A percentile compares a stretch with the other conserved stretches of the same genome.
Conservation (phyloP, 1,140 invertebrate species). For the Macrocentrus cingulum region DNA sequence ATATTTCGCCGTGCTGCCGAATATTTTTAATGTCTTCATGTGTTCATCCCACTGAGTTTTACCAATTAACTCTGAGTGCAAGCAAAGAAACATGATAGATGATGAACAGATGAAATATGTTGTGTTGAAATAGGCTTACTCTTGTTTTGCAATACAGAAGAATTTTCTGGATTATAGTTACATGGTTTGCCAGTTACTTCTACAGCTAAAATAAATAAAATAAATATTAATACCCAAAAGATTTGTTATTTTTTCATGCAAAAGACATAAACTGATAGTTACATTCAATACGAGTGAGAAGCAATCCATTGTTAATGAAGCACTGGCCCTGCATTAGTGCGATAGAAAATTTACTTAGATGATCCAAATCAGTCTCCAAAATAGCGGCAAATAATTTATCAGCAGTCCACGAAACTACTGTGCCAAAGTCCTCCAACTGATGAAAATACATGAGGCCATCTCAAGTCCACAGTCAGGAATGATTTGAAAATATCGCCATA, state of each 20-base stretch:
- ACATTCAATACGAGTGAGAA: conserved; percentile 68
- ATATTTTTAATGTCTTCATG: conserved; percentile 47
- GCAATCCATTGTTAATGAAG: conserved; percentile 67
- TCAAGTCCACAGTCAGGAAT: not conserved
- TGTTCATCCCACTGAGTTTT: conserved; percentile 51
- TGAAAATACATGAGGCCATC: conserved; percentile 1
- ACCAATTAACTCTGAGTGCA: conserved; percentile 39
- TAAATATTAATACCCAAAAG: conserved; percentile 62
- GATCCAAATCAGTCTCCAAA: conserved; percentile 66
- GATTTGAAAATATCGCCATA: conserved; percentile 25
- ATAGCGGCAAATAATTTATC: conserved; percentile 64
- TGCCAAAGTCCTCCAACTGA: conserved; percentile 69
- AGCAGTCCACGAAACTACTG: conserved; percentile 66
- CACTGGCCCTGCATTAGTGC: conserved; percentile 62
- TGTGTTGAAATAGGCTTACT: conserved; percentile 35
- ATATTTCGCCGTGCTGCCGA: conserved; percentile 45
- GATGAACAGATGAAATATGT: not conserved
- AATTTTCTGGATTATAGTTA: conserved; percentile 40
- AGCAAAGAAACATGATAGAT: not conserved
- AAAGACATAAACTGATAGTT: no score
- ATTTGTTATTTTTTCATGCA: conserved; percentile 61
- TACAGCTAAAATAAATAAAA: conserved; percentile 57
- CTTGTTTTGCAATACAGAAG: conserved; percentile 34
- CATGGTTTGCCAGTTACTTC: conserved; percentile 60
- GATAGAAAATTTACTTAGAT: conserved; percentile 63